phyloP scores from a whole-genome alignment of 2,888 invertebrate genomes.

The Timema podura region DNA sequence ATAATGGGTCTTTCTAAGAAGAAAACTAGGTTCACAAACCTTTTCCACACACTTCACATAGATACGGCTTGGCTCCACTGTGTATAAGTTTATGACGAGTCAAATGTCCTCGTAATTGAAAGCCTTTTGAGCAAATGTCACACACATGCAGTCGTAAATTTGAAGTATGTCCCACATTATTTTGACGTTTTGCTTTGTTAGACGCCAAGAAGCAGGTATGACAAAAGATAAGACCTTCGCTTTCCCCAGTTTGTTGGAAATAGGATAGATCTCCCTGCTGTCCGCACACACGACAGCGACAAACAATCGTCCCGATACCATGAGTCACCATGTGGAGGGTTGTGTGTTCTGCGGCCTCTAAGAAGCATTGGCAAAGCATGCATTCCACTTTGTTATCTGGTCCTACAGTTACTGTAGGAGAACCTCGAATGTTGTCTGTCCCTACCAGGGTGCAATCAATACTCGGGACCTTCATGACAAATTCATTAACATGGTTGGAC shows the following conservation, averaged over 20 bases:
- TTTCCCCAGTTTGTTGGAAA: constrained; percentile 24
- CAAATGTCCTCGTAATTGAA: constrained; percentile 31
- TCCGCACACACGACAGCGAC: constrained; percentile 32
- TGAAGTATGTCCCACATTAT: not conserved
- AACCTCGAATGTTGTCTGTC: too few species aligned
- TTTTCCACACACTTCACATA: constrained; percentile 35
- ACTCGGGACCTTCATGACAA: not conserved
- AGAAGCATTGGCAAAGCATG: constrained; percentile 28
- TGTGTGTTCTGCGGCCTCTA: constrained; percentile 28
- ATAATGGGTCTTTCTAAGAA: too few species aligned
- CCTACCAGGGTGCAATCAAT: too few species aligned
- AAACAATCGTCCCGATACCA: constrained; percentile 32
- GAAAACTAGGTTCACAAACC: too few species aligned
- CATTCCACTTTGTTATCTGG: constrained; percentile 30
- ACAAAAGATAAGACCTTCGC: constrained; percentile 25
- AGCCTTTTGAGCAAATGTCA: constrained; percentile 33
- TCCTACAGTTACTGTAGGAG: constrained; percentile 27
- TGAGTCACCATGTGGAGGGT: constrained; percentile 33
- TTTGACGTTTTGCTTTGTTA: constrained; percentile 10
- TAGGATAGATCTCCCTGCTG: constrained; percentile 30
- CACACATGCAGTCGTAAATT: constrained; percentile 25
- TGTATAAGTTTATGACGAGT: constrained; percentile 34
- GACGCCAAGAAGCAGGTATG: constrained; percentile 25
- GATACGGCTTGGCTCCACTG: constrained; percentile 35
- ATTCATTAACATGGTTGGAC: not conserved